Percentiles rank a stretch among this genome's conserved stretches.
These are phyloP conservation scores for Murina feae DNA, from an alignment of 2,113 vertebrate genomes.

Conservation along the genomic window DNA sequence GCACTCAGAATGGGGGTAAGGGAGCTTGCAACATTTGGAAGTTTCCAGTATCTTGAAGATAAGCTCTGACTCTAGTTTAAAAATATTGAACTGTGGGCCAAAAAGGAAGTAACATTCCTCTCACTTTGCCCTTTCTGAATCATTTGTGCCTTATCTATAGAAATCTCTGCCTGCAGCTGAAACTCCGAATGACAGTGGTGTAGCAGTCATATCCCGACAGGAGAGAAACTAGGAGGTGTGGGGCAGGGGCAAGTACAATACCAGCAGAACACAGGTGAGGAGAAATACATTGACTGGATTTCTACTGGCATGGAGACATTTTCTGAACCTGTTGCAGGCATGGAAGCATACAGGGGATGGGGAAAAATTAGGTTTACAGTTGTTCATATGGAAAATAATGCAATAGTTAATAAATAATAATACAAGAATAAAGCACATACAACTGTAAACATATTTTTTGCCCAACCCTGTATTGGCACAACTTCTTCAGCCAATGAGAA, in stretches of 20 bases:
- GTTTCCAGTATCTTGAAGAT: conserved; percentile 10
- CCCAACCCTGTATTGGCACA: background rate
- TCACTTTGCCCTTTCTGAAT: conserved; percentile 22
- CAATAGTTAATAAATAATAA: background rate
- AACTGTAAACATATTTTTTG: background rate
- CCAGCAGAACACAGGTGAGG: background rate
- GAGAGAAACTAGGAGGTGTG: background rate
- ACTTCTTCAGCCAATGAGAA: background rate
- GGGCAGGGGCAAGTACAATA: background rate
- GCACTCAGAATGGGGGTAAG: background rate
- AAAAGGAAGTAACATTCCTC: conserved; percentile 17
- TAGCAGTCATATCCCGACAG: background rate
- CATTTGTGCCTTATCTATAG: background rate
- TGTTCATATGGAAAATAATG: background rate
- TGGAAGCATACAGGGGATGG: background rate
- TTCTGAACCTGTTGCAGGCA: background rate
- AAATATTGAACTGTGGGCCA: conserved; percentile 20
- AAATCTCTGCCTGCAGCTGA: background rate
- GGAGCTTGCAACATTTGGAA: conserved; percentile 21
- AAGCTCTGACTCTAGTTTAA: background rate
- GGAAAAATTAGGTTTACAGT: background rate
- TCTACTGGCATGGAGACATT: background rate
- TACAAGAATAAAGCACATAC: background rate
- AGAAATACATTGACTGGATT: background rate
- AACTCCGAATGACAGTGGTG: background rate